phyloP scores from a whole-genome alignment of 2,797 vertebrate genomes.

The Lacerta agilis region DNA sequence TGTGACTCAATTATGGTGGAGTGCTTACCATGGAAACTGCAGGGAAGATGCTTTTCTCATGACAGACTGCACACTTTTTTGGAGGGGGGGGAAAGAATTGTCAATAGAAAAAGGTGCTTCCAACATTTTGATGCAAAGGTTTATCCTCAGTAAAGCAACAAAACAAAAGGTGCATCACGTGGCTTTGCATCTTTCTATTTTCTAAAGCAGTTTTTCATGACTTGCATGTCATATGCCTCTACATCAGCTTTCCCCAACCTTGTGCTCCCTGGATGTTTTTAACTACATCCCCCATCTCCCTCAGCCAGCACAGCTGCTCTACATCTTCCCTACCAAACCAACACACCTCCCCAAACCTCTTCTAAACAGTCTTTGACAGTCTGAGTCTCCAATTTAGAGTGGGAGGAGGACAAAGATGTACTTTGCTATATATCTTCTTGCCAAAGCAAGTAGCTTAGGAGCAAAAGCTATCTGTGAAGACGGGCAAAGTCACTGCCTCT shows the following conservation, averaged over 20 bases:
- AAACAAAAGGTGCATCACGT: rapidly evolving
- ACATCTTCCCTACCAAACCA: not conserved
- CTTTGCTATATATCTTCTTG: not conserved
- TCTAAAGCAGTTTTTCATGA: not conserved
- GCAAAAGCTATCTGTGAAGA: not conserved
- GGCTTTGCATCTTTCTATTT: not conserved
- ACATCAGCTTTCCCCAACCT: too few relatives aligned
- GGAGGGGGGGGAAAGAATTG: slow-evolving; percentile 27
- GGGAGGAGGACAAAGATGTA: not conserved
- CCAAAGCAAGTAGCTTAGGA: not conserved
- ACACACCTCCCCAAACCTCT: not conserved
- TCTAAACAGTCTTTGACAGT: not conserved
- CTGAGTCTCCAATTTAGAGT: not conserved
- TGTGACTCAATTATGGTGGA: slow-evolving; percentile 51
- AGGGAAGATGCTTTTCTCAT: slow-evolving; percentile 43
- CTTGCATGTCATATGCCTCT: too few relatives aligned
- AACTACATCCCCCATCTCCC: too few relatives aligned
- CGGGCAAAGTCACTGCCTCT: not conserved
- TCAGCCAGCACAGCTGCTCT: not conserved
- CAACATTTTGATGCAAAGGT: not conserved
- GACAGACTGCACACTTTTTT: slow-evolving; percentile 27
- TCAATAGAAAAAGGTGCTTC: slow-evolving; percentile 2
- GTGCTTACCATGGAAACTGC: slow-evolving; percentile 63
- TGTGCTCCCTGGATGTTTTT: too few relatives aligned
- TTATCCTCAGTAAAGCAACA: rapidly evolving